These are phyloP conservation scores for Festucalex cinctus DNA, from an alignment of 2,113 vertebrate species.

Conservation along the genomic window DNA sequence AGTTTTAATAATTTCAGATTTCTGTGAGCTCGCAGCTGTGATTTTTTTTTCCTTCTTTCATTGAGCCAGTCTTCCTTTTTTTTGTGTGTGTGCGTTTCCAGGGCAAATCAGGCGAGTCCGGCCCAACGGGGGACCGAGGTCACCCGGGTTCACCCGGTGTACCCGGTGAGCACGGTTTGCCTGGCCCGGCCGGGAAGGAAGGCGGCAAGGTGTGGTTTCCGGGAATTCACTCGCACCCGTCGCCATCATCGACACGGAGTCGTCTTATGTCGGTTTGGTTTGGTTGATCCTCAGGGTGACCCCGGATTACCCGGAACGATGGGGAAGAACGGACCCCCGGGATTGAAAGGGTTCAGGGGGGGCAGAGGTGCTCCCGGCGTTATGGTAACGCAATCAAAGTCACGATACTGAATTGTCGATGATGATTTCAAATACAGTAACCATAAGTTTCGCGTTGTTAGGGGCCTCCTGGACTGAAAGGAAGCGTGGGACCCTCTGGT, in stretches of 20 bases:
- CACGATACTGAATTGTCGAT: neutral
- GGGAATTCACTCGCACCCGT: neutral
- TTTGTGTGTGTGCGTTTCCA: conserved; percentile 57
- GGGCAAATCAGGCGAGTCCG: conserved; percentile 93
- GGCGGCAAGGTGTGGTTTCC: conserved; percentile 87
- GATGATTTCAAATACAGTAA: neutral
- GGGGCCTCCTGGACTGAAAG: conserved; percentile 91
- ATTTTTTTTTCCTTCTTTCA: neutral
- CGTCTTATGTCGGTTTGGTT: neutral
- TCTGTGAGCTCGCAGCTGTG: neutral
- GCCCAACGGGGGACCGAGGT: conserved; percentile 89
- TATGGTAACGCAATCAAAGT: conserved; percentile 68
- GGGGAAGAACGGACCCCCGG: conserved; percentile 88
- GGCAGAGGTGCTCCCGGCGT: conserved; percentile 85
- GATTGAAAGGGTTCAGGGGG: conserved; percentile 89
- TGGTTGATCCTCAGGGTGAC: conserved; percentile 78
- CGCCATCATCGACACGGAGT: neutral
- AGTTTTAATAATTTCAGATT: neutral
- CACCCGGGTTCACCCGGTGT: conserved; percentile 91
- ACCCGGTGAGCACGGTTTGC: conserved; percentile 93
- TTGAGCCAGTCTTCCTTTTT: neutral
- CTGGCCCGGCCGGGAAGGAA: conserved; percentile 91
- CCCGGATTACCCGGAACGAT: conserved; percentile 82
- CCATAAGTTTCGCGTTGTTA: conserved; percentile 47
- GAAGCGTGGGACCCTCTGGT: conserved; percentile 86